These are phyloP conservation scores for Brachionus asplanchnoidis DNA, from an alignment of 1,140 invertebrate species.

Conservation along the genomic window DNA sequence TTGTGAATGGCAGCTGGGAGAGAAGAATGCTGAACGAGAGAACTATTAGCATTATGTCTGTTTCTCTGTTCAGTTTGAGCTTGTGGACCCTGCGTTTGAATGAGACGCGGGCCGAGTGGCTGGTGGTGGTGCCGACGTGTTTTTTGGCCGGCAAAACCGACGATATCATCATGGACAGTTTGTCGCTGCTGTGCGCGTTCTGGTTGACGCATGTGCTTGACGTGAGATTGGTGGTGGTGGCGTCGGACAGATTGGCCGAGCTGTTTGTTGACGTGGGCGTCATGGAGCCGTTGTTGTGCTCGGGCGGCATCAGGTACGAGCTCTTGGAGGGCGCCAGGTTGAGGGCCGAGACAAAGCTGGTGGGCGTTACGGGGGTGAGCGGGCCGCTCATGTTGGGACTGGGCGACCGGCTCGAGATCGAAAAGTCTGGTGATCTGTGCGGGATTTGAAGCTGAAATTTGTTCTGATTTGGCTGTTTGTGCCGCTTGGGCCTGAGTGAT, in stretches of 20 bases:
- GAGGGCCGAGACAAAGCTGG: conserved; percentile 21
- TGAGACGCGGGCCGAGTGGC: not conserved
- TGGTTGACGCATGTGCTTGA: conserved; percentile 14
- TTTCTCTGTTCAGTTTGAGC: conserved; percentile 22
- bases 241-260: not conserved
- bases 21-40: conserved; percentile 40
- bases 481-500: not conserved
- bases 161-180: conserved; percentile 6
- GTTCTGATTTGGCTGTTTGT: not conserved
- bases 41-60: conserved; percentile 39
- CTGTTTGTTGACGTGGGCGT: conserved; percentile 10
- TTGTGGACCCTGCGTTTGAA: not conserved
- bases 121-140: not conserved
- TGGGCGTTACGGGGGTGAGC: conserved; percentile 6
- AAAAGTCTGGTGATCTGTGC: not conserved
- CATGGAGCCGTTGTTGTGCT: not conserved
- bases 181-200: not conserved
- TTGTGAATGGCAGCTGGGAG: conserved; percentile 37
- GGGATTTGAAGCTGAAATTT: conserved; percentile 6
- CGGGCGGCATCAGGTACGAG: not conserved
- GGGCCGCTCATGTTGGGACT: conserved; percentile 13
- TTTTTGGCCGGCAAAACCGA: not conserved
- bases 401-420: conserved; percentile 21
- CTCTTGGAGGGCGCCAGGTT: not conserved
- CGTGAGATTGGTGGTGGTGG: conserved; percentile 7